Evolutionary conservation across 1,140 invertebrate genomes (phyloP), one percentile per base, ranked within the genome.

Genomic region (Linepithema humile): DNA sequence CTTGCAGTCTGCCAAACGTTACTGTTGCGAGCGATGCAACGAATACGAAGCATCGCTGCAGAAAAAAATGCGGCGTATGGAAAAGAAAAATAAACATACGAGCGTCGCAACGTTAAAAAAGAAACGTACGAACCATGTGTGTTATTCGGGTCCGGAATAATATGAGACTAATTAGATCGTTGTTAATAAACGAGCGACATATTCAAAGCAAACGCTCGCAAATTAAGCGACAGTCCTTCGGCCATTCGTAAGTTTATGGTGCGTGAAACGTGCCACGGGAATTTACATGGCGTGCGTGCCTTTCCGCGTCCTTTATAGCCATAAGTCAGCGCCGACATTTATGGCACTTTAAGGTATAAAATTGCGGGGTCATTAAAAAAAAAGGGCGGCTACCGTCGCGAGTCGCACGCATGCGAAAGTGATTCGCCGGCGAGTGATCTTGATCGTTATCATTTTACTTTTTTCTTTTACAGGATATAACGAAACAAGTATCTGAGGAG

Each of bases 171-270:
- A 55, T 50, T 55, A 9, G 10, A 43, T 29, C n/a, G 12, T 78
- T 67, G 23, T 70, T 70, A 77, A 55, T 32, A 80, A 55, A 55
- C 45, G 73, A 57, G 38, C 43, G 70, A 38, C 10, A 53, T 15
- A 45, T 40, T 23, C 35, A 40, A 55, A 29, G 3, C 67, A 32
- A 70, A 23, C 64, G 17, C 12, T 70, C 26, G 64, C 65, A 57
- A 69, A 86, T 85, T 72, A 65, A 32, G 26, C 70, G 50, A 75
- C 50, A 69, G 69, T 84, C 82, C 60, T 45, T 6, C 32, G 67
- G 35, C 72, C 77, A 88, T 88, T 88, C 77, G 73, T 85, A 73
- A 89, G 86, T 89, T 89, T 89, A 89, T 89, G 87, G 78, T 70
- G 86, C 87, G 78, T 88, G 86, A 88, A 88, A 88, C 73, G 83